A percentile compares a stretch with the other conserved stretches of the same genome.
Evolutionary conservation across 2,888 invertebrate genomes (phyloP).

Genomic region (Chrysopilus asiliformis): DNA sequence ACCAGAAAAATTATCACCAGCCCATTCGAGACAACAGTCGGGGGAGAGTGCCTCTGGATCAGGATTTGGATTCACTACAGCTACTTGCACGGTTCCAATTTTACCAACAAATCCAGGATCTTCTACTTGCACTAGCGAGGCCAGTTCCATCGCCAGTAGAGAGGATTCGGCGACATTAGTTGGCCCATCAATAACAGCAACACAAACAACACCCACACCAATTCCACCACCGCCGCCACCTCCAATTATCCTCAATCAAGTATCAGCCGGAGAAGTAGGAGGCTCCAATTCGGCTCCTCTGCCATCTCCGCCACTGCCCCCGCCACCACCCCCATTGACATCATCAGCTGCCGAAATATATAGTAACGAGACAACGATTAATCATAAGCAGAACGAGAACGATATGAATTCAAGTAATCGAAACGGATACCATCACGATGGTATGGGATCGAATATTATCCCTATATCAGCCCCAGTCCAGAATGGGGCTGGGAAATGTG

Average conservation of each 20-base stretch:
- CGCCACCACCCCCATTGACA: conserved; percentile 19
- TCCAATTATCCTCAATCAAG: conserved; percentile 7
- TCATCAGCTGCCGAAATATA: conserved; percentile 17
- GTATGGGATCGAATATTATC: no score
- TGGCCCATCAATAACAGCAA: background rate
- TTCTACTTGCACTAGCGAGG: background rate
- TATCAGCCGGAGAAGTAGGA: conserved; percentile 23
- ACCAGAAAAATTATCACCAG: conserved; percentile 15
- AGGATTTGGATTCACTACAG: no score
- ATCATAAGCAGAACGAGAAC: conserved; percentile 28
- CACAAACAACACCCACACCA: background rate
- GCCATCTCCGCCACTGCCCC: conserved; percentile 25
- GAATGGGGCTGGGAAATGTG: no score
- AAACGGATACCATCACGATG: no score
- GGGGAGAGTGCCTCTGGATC: conserved; percentile 14
- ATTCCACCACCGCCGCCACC: background rate
- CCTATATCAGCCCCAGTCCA: no score
- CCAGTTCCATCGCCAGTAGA: background rate
- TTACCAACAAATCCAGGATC: background rate
- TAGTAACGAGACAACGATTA: conserved; percentile 17
- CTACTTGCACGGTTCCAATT: no score
- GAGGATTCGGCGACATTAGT: background rate
- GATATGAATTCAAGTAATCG: conserved; percentile 25
- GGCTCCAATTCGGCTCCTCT: no score
- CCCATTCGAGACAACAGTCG: conserved; percentile 14